Base-by-base conservation (phyloP, 23 tunicate species). In the Aplidium turbinatum region DNA sequence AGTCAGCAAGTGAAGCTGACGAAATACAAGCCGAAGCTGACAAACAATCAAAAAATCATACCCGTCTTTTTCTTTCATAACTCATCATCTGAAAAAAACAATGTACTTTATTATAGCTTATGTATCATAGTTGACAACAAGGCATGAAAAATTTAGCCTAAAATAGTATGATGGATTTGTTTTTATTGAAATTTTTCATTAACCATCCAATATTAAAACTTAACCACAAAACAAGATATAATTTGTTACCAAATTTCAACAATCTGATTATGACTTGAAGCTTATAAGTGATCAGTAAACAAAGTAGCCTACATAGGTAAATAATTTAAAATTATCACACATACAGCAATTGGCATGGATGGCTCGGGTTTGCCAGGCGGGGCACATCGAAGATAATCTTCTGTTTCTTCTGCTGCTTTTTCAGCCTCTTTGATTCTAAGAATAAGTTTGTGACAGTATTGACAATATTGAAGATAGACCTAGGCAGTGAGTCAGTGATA, bases 361-460 rank as follows among this genome's bases (percentile, higher is more conserved):
- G 96, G 96, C 52, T 79, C 81, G 26, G 48, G 18, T 68, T 88
- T 75, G 28, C 81, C 76, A 20, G 87, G 77, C 19, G 87, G 75
- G 24, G 79, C 57, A 32, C 81, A 35, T 45, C 96, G 70, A 4
- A 88, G 77, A 69, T 61, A 57, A 28, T 88, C 96, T 21, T 78
- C 79, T 25, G 87, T 88, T 60, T 81, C 87, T 81, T 88, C 96
- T 22, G 75, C 65, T 26, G 96, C 87, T 50, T 81, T 67, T 55
- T 70, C 77, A 16, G 96, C 96, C 0, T 88, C 96, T 58, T 81
- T 75, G 60, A 88, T 73, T 25, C 96, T 88, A n/a, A n/a, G n/a
- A n/a, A n/a, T n/a, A n/a, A n/a, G n/a, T n/a, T n/a, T n/a, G n/a
- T n/a, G n/a, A n/a, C n/a, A n/a, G n/a, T n/a, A n/a, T n/a, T n/a